These are phyloP conservation scores for Canis aureus DNA, from an alignment of 2,113 vertebrate genomes.

Conservation along the genomic window DNA sequence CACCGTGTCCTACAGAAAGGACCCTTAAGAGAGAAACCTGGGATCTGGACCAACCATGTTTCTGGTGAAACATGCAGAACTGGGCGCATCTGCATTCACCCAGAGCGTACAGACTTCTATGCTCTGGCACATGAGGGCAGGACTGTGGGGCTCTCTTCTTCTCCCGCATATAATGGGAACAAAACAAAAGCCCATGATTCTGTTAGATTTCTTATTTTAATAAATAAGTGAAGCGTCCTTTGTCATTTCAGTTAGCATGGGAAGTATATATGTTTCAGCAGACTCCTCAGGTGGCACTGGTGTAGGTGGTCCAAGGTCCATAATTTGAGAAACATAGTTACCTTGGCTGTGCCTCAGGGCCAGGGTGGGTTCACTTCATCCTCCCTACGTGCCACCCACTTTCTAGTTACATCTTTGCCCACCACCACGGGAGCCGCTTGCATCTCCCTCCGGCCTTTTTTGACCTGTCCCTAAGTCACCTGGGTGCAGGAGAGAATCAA, in stretches of 20 bases:
- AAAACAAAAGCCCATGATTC: background rate
- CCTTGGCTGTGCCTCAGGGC: background rate
- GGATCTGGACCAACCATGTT: background rate
- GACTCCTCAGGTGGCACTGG: background rate
- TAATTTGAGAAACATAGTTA: background rate
- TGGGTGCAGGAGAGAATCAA: background rate
- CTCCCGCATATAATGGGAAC: background rate
- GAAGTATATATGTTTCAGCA: background rate
- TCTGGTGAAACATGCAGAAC: no score
- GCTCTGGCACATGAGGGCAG: background rate
- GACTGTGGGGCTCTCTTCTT: background rate
- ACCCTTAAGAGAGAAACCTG: background rate
- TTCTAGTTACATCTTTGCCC: background rate
- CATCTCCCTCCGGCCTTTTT: background rate
- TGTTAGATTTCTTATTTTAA: background rate
- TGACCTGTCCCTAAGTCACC: background rate
- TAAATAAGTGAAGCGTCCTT: background rate
- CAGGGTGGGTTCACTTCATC: background rate
- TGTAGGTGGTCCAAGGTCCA: background rate
- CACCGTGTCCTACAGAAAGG: background rate
- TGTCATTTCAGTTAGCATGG: background rate
- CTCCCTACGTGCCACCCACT: background rate
- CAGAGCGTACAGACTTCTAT: background rate
- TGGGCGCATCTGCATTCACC: background rate
- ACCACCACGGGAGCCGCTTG: background rate